Conservation (phyloP, 2,113 vertebrate species). For the Ptilonorhynchus violaceus region DNA sequence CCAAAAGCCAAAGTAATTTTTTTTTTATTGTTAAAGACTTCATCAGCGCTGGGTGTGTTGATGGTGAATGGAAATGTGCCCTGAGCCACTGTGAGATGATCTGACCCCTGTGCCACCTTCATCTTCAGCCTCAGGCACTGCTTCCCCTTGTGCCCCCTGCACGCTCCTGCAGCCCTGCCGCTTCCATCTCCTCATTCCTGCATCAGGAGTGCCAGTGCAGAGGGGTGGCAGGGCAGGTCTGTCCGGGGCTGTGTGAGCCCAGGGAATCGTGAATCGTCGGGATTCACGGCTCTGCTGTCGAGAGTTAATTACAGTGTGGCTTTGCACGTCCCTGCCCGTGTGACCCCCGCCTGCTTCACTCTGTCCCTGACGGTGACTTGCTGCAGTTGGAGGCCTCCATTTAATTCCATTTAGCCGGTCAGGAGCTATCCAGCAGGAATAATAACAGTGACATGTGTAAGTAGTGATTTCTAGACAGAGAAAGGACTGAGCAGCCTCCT, state of each 20-base stretch:
- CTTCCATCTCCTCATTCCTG: not conserved
- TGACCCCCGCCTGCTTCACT: not conserved
- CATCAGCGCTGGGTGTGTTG: not conserved
- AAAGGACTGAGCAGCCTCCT: not conserved
- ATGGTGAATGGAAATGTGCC: not conserved
- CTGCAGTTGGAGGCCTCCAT: not conserved
- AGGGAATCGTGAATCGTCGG: too few species aligned
- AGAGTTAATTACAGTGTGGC: not conserved
- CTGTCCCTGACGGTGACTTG: not conserved
- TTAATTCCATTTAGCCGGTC: not conserved
- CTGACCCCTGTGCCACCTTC: not conserved
- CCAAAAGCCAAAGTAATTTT: not conserved
- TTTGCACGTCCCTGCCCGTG: not conserved
- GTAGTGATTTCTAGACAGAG: not conserved
- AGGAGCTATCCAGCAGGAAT: not conserved
- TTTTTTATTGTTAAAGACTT: not conserved
- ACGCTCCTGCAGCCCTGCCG: accelerated
- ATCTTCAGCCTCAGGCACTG: not conserved
- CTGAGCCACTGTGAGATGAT: accelerated
- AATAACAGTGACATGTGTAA: not conserved
- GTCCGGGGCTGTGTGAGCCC: not conserved
- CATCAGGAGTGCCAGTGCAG: accelerated
- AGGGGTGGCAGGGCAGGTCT: not conserved
- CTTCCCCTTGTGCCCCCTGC: not conserved
- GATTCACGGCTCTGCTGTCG: accelerated